Evolutionary conservation across 2,113 vertebrate species (phyloP), one percentile per base, ranked within the genome.

Genomic region (Forbesichthys papilliferus): DNA sequence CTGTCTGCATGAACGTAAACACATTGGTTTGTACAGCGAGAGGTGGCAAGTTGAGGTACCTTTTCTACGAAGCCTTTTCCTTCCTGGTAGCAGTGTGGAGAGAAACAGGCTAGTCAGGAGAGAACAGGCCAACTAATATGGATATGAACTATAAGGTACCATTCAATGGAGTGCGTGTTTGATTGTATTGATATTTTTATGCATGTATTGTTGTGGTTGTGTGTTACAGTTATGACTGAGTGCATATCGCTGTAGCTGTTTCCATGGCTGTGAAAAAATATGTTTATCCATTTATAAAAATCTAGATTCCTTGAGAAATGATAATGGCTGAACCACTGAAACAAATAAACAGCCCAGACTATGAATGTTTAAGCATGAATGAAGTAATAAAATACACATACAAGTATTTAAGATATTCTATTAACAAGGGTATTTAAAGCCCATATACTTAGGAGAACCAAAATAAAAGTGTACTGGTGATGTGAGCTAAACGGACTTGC

Each of bases 61-160:
- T 91, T 78, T 70, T 73, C 83, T 91, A 64, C 52, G 70, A 68
- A 70, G 77, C 52, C 77, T 84, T 85, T 84, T 92, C 84, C 82
- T 81, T 84, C 84, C 90, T 93, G 82, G 81, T 77, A 88, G 89
- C 90, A 84, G 85, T 70, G 64, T 59, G 65, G 74, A 79, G 75
- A 84, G 52, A 89, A 68, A 86, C 61, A 78, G 54, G 27, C 27
- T 27, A 73, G 36, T 77, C 47, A 76, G 48, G 66, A 42, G 52
- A 9, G 14, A 63, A 75, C 77, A 16, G 60, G 18, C 51, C 49
- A 33, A 61, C 54, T 64, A 33, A 27, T 34, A 55, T 47, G 47
- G 49, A 12, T 60, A 53, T 33, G 73, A 69, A 75, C 48, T 52
- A 7, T 54, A 46, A 42, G 60, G 20, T 58, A 33, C 18, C 55